phyloP scores from a whole-genome alignment of 2,113 vertebrate genomes.

The Microcebus jonahi region DNA sequence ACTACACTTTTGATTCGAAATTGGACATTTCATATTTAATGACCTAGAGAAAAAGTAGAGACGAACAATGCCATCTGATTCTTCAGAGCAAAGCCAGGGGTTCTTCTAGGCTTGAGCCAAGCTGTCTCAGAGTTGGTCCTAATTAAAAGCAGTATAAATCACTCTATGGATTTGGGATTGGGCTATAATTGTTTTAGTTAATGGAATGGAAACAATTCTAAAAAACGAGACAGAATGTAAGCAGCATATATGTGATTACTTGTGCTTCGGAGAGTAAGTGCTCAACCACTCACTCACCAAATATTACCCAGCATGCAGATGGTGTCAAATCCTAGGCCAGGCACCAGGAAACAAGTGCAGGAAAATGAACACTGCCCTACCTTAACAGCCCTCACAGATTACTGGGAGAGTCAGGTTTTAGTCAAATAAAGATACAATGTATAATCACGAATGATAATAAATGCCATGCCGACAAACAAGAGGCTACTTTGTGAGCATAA shows the following conservation, averaged over 20 bases:
- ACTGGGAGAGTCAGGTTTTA: not conserved
- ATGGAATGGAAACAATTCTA: slow-evolving; percentile 33
- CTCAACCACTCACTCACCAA: not conserved
- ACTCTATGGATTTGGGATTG: not conserved
- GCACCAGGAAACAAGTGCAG: not conserved
- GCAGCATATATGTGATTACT: not conserved
- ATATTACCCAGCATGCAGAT: not conserved
- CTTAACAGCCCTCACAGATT: not conserved
- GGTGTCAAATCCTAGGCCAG: not conserved
- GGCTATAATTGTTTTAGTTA: slow-evolving; percentile 2
- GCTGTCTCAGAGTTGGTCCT: not conserved
- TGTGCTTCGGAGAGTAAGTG: not conserved
- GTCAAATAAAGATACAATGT: not conserved
- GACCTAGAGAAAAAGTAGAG: not conserved
- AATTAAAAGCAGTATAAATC: slow-evolving; percentile 30
- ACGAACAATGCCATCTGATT: not conserved
- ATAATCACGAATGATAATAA: not conserved
- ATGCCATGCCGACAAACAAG: not conserved
- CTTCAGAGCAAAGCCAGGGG: not conserved
- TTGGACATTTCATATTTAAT: no score
- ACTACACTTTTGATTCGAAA: no score
- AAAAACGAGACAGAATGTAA: not conserved
- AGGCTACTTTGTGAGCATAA: not conserved
- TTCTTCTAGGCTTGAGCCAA: not conserved
- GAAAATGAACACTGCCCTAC: not conserved